A percentile compares a stretch with the other conserved stretches of the same genome.
These are phyloP conservation scores for Gyps fulvus DNA, from an alignment of 2,113 vertebrate genomes.

Conservation along the genomic window DNA sequence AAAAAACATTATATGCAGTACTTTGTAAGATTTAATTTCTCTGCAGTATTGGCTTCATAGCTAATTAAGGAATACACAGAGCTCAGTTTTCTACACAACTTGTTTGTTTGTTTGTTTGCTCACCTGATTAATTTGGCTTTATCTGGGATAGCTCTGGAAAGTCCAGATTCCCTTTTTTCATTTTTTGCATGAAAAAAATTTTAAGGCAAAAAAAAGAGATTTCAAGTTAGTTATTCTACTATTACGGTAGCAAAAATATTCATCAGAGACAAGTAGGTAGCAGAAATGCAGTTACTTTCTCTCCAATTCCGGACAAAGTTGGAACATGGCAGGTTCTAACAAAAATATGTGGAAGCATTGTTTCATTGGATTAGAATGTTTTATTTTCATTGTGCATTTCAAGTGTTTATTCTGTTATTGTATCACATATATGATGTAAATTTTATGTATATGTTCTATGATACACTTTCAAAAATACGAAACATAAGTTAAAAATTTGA, in stretches of 20 bases:
- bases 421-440: background rate
- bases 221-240: background rate
- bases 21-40: background rate
- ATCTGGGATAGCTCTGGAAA: background rate
- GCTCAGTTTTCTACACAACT: background rate
- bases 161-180: background rate
- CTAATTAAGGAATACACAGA: background rate
- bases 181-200: background rate
- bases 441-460: background rate
- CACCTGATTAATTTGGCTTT: background rate
- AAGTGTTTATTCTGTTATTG: background rate
- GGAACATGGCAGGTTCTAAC: background rate
- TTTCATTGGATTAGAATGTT: background rate
- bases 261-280: background rate
- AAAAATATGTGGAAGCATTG: background rate
- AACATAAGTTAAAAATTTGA: background rate
- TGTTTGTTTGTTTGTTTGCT: background rate
- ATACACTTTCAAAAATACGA: background rate
- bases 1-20: background rate
- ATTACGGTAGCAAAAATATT: background rate
- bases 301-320: background rate
- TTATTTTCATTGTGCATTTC: background rate
- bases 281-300: background rate
- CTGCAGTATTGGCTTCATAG: background rate
- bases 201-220: background rate